Evolutionary conservation across 2,888 invertebrate species (phyloP), one percentile per base, ranked within the genome.

Genomic region (Dorcus parallelipipedus): DNA sequence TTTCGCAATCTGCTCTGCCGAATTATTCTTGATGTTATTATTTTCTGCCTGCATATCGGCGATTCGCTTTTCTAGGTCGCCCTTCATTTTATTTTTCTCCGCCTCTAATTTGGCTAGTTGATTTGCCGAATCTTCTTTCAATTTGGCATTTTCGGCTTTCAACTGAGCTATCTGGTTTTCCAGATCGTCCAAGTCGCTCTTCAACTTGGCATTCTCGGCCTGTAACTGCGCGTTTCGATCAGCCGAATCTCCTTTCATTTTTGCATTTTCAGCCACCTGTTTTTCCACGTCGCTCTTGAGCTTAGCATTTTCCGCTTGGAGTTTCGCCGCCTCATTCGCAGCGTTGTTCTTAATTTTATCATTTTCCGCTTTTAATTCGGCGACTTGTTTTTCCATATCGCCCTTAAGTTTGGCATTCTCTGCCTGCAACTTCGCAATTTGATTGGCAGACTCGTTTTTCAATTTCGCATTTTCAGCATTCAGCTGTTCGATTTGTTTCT

Each of bases 111-210:
- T 33, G 26, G 26, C 26, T 4, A 33, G 6, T 33, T 33, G 26
- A 33, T 33, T 33, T 33, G 26, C 26, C 6, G 26, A 20, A 7
- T 45, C 45, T 9, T 66, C 56, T 9, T 60, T 61, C 4, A 69
- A 49, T 20, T 55, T 52, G 1, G 26, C 38, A 49, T 67, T 68
- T 51, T 70, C 67, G 6, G 45, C 14, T 20, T 10, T 45, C 3
- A 45, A 9, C 45, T 45, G 20, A 20, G 17, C 23, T 45, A 51
- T 20, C 23, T 39, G 40, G 40, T 41, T 51, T 51, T 51, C 51
- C 5, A 47, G 10, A 6, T 47, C 47, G 2, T 51, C 51, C 5
- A 47, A 33, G 10, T 47, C 47, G 2, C 23, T 33, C 9, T 26
- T 23, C 6, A 42, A 42, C 42, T 42, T 42, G 42, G 42, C 42